A percentile compares a stretch with the other conserved stretches of the same genome.
These are phyloP conservation scores for Mya arenaria DNA, from an alignment of 1,140 invertebrate species.

Conservation along the genomic window DNA sequence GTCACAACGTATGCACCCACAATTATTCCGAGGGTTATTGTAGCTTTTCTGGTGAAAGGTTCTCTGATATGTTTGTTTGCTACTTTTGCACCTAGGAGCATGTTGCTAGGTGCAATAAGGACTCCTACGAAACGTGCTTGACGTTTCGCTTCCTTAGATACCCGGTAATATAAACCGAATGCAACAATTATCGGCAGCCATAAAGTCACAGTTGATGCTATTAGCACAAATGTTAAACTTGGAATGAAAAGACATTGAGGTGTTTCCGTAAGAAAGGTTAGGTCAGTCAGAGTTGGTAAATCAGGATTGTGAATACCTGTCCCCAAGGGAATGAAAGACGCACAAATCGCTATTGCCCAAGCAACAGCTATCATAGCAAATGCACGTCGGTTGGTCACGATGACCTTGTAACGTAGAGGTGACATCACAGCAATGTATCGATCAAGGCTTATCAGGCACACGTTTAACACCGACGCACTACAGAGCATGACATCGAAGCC, in stretches of 20 bases:
- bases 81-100: slow-evolving; percentile 71
- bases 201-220: slow-evolving; percentile 70
- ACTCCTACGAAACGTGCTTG: slow-evolving; percentile 72
- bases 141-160: slow-evolving; percentile 74
- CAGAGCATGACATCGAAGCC: slow-evolving; percentile 99
- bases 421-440: slow-evolving; percentile 99
- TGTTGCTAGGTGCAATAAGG: slow-evolving; percentile 68
- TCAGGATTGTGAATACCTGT: slow-evolving; percentile 89
- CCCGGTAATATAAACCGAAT: slow-evolving; percentile 71
- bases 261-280: slow-evolving; percentile 63
- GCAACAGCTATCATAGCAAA: slow-evolving; percentile 95
- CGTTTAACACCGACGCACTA: slow-evolving; percentile 98
- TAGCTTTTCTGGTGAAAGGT: slow-evolving; percentile 76
- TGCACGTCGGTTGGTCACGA: slow-evolving; percentile 91
- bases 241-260: slow-evolving; percentile 73
- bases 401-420: slow-evolving; percentile 97
- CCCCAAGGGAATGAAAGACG: slow-evolving; percentile 98
- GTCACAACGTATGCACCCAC: slow-evolving; percentile 93
- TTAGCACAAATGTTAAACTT: slow-evolving; percentile 68
- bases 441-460: slow-evolving; percentile 98
- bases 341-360: slow-evolving; percentile 96
- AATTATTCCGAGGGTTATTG: slow-evolving; percentile 77
- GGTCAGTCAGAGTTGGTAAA: slow-evolving; percentile 65
- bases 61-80: slow-evolving; percentile 70
- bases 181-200: slow-evolving; percentile 74